Evolutionary conservation across 2,888 invertebrate genomes (phyloP).

Genomic region (Lasioglossum calceatum): DNA sequence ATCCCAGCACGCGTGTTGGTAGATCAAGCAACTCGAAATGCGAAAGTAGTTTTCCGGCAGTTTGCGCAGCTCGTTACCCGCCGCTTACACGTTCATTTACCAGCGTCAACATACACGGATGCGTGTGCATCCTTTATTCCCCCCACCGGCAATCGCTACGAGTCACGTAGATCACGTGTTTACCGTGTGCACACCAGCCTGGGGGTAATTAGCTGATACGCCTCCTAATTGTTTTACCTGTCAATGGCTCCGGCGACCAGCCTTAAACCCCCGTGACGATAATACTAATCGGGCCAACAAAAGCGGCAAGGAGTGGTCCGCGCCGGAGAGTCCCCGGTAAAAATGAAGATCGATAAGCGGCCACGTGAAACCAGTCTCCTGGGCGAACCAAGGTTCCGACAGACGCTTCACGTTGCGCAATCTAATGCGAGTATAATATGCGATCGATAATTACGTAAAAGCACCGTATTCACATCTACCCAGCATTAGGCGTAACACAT

Average conservation of each 20-base stretch:
- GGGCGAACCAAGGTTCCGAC: constrained; percentile 13
- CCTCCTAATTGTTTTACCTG: constrained; percentile 60
- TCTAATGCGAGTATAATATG: constrained; percentile 41
- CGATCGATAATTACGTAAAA: constrained; percentile 60
- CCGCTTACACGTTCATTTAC: constrained; percentile 51
- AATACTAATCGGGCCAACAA: constrained; percentile 47
- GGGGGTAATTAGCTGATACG: constrained; percentile 58
- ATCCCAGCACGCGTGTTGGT: background rate
- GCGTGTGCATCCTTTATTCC: constrained; percentile 51
- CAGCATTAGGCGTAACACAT: constrained; percentile 17
- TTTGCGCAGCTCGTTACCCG: constrained; percentile 44
- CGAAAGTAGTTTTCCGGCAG: constrained; percentile 21
- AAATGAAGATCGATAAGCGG: constrained; percentile 38
- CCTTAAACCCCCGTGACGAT: constrained; percentile 52
- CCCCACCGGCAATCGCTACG: constrained; percentile 2
- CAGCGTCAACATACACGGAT: constrained; percentile 30
- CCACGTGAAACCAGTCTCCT: constrained; percentile 19
- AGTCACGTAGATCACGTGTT: constrained; percentile 64
- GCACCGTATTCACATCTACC: constrained; percentile 34
- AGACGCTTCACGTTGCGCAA: constrained; percentile 49
- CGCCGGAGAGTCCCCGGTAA: background rate
- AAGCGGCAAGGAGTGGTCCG: constrained; percentile 43
- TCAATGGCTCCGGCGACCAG: constrained; percentile 37
- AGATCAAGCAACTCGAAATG: constrained; percentile 3
- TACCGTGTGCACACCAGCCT: constrained; percentile 48